Conservation (phyloP, 1,140 invertebrate genomes). For the Maconellicoccus hirsutus region DNA sequence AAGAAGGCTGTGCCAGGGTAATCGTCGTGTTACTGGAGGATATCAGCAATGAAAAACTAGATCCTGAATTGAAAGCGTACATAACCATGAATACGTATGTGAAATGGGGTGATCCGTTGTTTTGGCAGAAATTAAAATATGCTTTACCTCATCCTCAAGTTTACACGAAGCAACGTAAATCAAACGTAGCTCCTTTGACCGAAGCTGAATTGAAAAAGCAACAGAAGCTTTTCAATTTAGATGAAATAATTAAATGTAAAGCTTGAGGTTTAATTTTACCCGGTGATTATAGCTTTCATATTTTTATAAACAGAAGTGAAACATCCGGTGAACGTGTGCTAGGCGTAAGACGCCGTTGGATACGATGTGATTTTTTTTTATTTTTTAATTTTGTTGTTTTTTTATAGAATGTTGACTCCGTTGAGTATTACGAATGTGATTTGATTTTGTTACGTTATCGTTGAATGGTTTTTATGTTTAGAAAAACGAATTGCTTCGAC, state of each 20-base stretch:
- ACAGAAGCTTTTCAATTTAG: not conserved
- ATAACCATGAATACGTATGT: conserved; percentile 77
- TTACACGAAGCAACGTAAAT: not conserved
- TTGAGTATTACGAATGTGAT: too few relatives aligned
- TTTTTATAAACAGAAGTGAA: too few relatives aligned
- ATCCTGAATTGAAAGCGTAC: conserved; percentile 62
- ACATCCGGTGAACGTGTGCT: too few relatives aligned
- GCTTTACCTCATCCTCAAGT: conserved; percentile 30
- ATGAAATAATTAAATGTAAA: not conserved
- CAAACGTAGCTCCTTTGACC: not conserved
- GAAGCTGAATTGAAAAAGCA: not conserved
- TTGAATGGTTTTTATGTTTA: too few relatives aligned
- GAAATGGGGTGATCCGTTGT: conserved; percentile 71
- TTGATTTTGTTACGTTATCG: too few relatives aligned
- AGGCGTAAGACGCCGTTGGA: too few relatives aligned
- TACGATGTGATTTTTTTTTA: too few relatives aligned
- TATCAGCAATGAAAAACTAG: conserved; percentile 50
- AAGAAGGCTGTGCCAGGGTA: conserved; percentile 54
- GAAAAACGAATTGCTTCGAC: too few relatives aligned
- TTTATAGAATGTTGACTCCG: too few relatives aligned
- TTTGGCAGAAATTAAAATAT: conserved; percentile 71
- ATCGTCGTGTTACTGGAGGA: conserved; percentile 70
- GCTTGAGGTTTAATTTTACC: too few relatives aligned
- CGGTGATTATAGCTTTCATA: too few relatives aligned
- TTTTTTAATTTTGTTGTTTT: too few relatives aligned